Evolutionary conservation across 2,113 vertebrate species (phyloP).

Genomic region (Phrynosoma blainvillii): DNA sequence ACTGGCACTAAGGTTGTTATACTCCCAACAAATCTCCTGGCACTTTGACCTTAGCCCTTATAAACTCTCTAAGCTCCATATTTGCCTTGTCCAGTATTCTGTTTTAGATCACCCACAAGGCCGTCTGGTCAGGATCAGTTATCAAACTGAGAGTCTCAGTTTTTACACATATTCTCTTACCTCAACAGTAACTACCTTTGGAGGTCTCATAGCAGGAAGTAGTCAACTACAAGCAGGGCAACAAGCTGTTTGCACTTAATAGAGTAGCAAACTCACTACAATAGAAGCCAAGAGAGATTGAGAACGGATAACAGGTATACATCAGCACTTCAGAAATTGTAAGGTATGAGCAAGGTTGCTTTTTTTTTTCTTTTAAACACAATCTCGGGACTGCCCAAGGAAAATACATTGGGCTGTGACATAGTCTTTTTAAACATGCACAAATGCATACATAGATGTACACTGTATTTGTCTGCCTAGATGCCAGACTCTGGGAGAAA

Average conservation of each 20-base stretch:
- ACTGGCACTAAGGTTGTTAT: not conserved
- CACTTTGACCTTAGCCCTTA: not conserved
- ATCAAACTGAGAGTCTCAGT: not conserved
- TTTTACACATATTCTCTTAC: not conserved
- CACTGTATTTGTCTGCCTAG: conserved; percentile 17
- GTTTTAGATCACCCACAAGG: conserved; percentile 7
- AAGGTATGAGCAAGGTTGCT: not conserved
- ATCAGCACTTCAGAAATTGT: not conserved
- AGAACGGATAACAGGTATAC: not conserved
- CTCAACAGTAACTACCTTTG: not conserved
- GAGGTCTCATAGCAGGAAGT: conserved; percentile 14
- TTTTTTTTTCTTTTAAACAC: not conserved
- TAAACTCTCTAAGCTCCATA: not conserved
- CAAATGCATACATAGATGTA: not conserved
- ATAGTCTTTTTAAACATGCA: not conserved
- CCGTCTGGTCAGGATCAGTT: not conserved
- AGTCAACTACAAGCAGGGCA: conserved; percentile 11
- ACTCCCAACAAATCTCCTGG: not conserved
- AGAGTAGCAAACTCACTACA: not conserved
- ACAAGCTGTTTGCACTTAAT: conserved; percentile 6
- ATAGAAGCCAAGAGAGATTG: not conserved
- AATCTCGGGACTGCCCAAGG: not conserved
- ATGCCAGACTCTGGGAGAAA: not conserved
- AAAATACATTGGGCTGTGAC: not conserved
- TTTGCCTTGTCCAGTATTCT: not conserved